Base-by-base conservation (phyloP, 64 coral and sea anemone species). In the Montipora foliosa region DNA sequence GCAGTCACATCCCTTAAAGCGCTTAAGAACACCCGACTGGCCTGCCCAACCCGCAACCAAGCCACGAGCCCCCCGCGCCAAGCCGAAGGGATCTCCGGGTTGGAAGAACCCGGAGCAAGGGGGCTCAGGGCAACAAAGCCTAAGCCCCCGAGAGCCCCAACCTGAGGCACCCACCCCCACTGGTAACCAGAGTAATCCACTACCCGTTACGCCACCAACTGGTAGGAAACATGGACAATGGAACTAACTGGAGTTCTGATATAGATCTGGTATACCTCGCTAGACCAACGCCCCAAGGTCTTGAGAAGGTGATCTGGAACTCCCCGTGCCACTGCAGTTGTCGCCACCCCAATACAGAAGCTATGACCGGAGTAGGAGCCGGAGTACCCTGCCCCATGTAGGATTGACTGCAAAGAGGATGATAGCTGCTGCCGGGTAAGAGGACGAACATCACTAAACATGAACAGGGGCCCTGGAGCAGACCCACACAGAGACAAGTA, bases 221-320 rank as follows among this genome's bases (percentile, higher is more conserved):
- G 25, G 25, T 25, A 25, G 25, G 80, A 82, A 2, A 66, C 80
- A 24, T 5, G 1, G 60, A 82, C 49, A 10, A 82, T 57, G 22
- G 80, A 20, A 3, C 50, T 55, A 37, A 44, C 49, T 44, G 87
- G 87, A 52, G 72, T 89, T 5, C 73, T 71, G 14, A 89, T 78
- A 55, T 89, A 89, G 4, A 53, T 19, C 44, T 47, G 68, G 44
- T 89, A 89, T 4, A 72, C 87, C 4, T 52, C 72, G 51, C 87
- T 89, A 11, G 70, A 76, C 87, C 87, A 89, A 13, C 87, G 0
- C 5, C 87, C 87, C 19, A 89, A 15, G 15, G 72, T 72, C 72
- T 78, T 49, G 17, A 89, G 77, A 21, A 89, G 58, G 50, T 89
- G 87, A 76, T 89, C 87, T 3, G 87, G 87, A 57, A 89, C 14